Evolutionary conservation across 2,888 invertebrate species (phyloP), one percentile per base, ranked within the genome.

Genomic region (Trilocha varians): DNA sequence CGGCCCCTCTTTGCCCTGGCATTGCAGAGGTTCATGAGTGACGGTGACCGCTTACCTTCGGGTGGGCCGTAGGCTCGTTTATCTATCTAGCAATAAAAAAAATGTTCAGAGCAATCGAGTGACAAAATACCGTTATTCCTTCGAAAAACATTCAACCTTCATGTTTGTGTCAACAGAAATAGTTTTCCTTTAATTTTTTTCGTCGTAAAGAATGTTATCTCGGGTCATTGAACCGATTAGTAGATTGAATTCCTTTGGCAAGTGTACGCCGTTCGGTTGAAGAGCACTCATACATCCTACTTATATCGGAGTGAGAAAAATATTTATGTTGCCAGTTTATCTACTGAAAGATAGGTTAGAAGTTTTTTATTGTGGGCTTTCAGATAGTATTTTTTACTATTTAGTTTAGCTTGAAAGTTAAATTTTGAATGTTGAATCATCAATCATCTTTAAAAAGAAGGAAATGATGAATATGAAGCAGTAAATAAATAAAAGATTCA

Each of bases 221-320:
- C 16, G 25, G 32, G 25, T n/a, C 32, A 38, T 38, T 32, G 38
- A 32, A 38, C 25, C 38, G 38, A 38, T 38, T 38, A 38, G 38
- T 11, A 32, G 16, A 38, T 38, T 38, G 32, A n/a, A 15, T 32
- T 32, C 32, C 15, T 8, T 6, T 14, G 13, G 5, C 32, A 32
- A 15, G 38, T 25, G 14, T 11, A 25, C 15, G 25, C 16, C 38
- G 14, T 2, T n/a, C 32, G 16, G 15, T n/a, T 32, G 15, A 32
- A 38, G 32, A 15, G 38, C 32, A 32, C 32, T 15, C 25, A 25
- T 11, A 4, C 11, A 9, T 25, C 8, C 11, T 25, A 6, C 25
- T 3, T 25, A 6, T 25, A 25, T 9, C 25, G 25, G 8, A 25
- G 3, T 25, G 11, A 25, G 11, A 25, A 25, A 2, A 25, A 9